Base-by-base conservation (phyloP, 2,797 vertebrate species). In the Crypturellus tataupa region DNA sequence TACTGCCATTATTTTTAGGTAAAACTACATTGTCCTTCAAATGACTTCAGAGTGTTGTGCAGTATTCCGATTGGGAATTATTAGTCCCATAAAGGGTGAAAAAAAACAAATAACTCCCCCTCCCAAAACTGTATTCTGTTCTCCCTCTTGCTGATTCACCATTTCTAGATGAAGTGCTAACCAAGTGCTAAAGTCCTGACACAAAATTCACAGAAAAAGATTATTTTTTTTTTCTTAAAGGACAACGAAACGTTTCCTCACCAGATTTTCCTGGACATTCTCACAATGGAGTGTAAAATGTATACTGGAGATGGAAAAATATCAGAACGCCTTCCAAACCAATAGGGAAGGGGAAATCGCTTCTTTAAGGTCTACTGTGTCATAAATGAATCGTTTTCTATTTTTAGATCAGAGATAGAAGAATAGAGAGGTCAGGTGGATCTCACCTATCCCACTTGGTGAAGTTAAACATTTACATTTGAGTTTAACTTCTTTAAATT, bases 21-120 rank as follows among this genome's bases (percentile, higher is more conserved):
- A 81, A 92, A 94, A 91, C 81, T 65, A 67, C 77, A 49, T 60
- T 93, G 79, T 89, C 39, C 83, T 64, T 92, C 82, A 90, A 78
- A 76, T 72, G 60, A 94, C 40, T 95, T 91, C 62, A 79, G 24
- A 83, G 73, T 73, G 10, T 33, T 25, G 87, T 31, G 15, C 63
- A 67, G 62, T 89, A 80, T 91, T 94, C 94, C 95, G 68, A 84
- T 92, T 62, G 31, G 53, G 55, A 46, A 70, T 96, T 88, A 96
- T 93, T 96, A 90, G 92, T 91, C 91, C 44, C 70, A 60, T 81
- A 87, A 83, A 72, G 42, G 73, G 49, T 25, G 24, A 11, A 51
- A 53, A 27, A 53, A 44, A 44, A 42, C 6, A 42, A 42, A 42
- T 15, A 42, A 42, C 14, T 5, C 13, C 37, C 37, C 37, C 37